phyloP scores from a whole-genome alignment of 2,113 vertebrate species.

The Danionella cerebrum region DNA sequence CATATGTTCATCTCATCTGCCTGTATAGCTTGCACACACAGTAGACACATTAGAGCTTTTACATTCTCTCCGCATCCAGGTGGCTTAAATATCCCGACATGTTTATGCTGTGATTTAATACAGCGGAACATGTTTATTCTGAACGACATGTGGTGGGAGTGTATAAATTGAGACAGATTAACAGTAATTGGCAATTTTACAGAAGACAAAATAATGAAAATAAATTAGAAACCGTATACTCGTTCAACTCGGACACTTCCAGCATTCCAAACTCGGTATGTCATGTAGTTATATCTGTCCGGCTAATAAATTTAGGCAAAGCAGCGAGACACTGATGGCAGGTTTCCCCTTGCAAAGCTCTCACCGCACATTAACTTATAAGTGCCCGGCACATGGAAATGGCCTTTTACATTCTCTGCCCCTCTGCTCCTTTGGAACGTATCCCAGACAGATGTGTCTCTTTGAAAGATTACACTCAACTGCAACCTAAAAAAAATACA shows the following conservation, averaged over 20 bases:
- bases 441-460: constrained; percentile 44
- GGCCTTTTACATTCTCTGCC: constrained; percentile 35
- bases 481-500: constrained; percentile 21
- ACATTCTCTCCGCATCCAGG: constrained; percentile 12
- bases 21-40: constrained; percentile 3
- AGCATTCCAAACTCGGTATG: constrained; percentile 52
- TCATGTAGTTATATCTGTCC: constrained; percentile 54
- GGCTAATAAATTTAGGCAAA: constrained; percentile 50
- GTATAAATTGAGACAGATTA: constrained; percentile 31
- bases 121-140: constrained; percentile 24
- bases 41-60: not conserved
- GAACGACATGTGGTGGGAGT: not conserved
- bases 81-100: constrained; percentile 20
- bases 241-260: constrained; percentile 9
- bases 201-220: constrained; percentile 41
- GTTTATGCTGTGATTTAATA: constrained; percentile 3
- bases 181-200: constrained; percentile 45
- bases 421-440: constrained; percentile 39
- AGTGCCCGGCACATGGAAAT: constrained; percentile 51
- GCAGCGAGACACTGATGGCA: constrained; percentile 31
- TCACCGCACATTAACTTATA: constrained; percentile 50
- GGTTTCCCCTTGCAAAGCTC: constrained; percentile 34
- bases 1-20: not conserved
- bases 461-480: constrained; percentile 40
- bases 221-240: constrained; percentile 2